These are phyloP conservation scores for Miltochrista miniata DNA, from an alignment of 2,888 invertebrate species.

Conservation along the genomic window DNA sequence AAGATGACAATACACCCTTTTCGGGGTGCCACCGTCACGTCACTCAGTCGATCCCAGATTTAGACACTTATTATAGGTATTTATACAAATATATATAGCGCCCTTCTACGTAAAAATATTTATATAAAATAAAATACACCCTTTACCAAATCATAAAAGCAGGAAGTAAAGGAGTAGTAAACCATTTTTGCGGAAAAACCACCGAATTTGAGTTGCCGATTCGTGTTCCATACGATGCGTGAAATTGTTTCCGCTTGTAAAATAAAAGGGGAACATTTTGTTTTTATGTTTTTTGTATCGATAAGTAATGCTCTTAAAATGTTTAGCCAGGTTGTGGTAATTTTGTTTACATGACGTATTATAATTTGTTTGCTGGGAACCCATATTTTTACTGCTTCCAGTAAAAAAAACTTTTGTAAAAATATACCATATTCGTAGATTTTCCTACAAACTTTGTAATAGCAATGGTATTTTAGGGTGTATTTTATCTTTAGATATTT, in stretches of 20 bases:
- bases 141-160: slow-evolving; percentile 1
- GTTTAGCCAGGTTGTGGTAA: background rate
- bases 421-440: too few species aligned
- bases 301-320: slow-evolving; percentile 1
- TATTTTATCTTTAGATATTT: too few species aligned
- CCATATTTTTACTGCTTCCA: too few species aligned
- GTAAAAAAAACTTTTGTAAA: too few species aligned
- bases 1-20: background rate
- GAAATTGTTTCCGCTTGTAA: slow-evolving; percentile 17
- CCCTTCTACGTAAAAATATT: background rate
- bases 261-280: slow-evolving; percentile 16
- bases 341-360: too few species aligned
- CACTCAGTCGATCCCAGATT: background rate
- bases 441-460: too few species aligned
- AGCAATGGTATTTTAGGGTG: too few species aligned
- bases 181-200: slow-evolving; percentile 14
- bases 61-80: background rate
- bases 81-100: background rate
- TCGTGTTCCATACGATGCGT: slow-evolving; percentile 3
- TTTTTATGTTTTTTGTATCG: slow-evolving; percentile 15
- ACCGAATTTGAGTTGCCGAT: slow-evolving; percentile 16
- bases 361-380: too few species aligned
- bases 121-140: background rate
- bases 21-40: background rate
- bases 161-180: slow-evolving; percentile 8